Percentiles rank a stretch among this genome's conserved stretches.
phyloP scores from a whole-genome alignment of 2,888 invertebrate genomes.

The Iselma pallidipennis region DNA sequence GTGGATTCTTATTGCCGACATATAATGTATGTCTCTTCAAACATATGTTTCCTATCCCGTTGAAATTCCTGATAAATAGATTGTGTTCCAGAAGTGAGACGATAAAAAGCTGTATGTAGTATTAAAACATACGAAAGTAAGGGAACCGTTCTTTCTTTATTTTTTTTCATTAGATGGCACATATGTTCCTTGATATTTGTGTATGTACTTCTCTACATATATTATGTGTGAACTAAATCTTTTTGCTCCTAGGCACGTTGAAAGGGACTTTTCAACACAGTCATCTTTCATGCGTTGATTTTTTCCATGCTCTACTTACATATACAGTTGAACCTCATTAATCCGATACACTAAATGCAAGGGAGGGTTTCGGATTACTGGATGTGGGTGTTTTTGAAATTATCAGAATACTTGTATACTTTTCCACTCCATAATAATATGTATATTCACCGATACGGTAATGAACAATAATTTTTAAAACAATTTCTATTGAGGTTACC shows the following conservation, averaged over 20 bases:
- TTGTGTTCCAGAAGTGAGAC: background rate
- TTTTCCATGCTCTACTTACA: too few relatives aligned
- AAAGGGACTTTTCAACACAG: background rate
- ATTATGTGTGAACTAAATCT: conserved; percentile 1
- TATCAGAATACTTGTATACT: too few relatives aligned
- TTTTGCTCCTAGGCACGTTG: background rate
- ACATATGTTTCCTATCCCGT: background rate
- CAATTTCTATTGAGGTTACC: too few relatives aligned
- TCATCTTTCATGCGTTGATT: background rate
- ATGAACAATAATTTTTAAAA: too few relatives aligned
- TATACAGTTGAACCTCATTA: too few relatives aligned
- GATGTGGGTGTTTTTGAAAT: too few relatives aligned
- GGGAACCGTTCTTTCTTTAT: background rate
- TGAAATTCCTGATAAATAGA: background rate
- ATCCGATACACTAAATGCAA: too few relatives aligned
- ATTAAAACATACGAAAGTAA: background rate
- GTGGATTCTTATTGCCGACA: background rate
- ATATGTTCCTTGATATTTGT: background rate
- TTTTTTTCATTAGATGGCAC: background rate
- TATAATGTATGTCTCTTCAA: background rate
- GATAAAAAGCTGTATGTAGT: background rate
- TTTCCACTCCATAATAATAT: too few relatives aligned
- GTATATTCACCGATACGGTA: too few relatives aligned
- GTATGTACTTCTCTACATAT: background rate
- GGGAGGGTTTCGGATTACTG: too few relatives aligned